Conservation (phyloP, 2,797 vertebrate genomes). For the Alca torda region DNA sequence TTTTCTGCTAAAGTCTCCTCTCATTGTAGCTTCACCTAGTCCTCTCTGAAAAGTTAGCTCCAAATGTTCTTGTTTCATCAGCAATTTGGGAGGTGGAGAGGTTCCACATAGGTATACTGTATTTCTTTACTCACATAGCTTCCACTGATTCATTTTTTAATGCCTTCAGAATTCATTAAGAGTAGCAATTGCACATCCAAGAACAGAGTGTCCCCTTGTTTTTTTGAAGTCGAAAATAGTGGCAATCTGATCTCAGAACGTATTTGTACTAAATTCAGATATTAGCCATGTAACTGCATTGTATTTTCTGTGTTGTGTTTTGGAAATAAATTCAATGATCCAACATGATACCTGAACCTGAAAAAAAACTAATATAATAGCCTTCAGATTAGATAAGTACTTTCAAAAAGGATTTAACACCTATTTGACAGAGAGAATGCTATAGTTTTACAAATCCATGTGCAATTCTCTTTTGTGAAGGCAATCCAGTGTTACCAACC, state of each 20-base stretch:
- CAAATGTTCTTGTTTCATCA: background rate
- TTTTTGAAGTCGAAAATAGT: background rate
- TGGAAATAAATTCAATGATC: background rate
- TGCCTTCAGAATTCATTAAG: background rate
- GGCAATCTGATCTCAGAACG: background rate
- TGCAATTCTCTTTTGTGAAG: background rate
- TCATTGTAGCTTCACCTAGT: background rate
- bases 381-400: background rate
- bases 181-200: background rate
- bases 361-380: background rate
- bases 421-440: background rate
- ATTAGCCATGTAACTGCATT: background rate
- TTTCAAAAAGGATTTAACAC: background rate
- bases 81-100: background rate
- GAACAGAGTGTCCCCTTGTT: background rate
- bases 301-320: background rate
- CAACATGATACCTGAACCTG: background rate
- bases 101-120: background rate
- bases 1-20: background rate
- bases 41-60: background rate
- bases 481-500: background rate
- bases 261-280: background rate
- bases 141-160: background rate
- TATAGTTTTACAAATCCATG: background rate
- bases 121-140: background rate